These are phyloP conservation scores for Acanthurus tractus DNA, from an alignment of 2,797 vertebrate species.

Conservation along the genomic window DNA sequence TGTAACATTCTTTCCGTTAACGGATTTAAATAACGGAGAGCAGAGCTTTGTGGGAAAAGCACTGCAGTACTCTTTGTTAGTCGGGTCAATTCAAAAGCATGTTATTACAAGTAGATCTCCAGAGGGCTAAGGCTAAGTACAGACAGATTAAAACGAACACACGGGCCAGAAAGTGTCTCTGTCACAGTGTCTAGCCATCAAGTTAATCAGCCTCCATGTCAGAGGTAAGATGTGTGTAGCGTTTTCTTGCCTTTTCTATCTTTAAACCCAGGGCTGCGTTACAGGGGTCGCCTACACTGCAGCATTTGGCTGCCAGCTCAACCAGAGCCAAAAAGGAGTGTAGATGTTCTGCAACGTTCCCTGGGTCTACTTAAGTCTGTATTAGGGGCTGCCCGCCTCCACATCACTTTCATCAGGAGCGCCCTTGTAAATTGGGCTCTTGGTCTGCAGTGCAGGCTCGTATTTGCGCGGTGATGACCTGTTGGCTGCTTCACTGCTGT, in stretches of 20 bases:
- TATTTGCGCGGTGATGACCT: conserved; percentile 70
- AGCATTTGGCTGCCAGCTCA: conserved; percentile 9
- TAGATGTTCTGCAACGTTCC: conserved; percentile 29
- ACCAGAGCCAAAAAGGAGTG: conserved; percentile 35
- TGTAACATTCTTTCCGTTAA: conserved; percentile 49
- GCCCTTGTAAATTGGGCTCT: conserved; percentile 80
- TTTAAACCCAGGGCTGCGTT: conserved; percentile 43
- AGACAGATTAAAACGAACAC: conserved; percentile 48
- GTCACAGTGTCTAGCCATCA: conserved; percentile 63
- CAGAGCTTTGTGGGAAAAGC: neutral
- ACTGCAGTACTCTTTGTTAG: conserved; percentile 37
- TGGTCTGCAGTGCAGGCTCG: conserved; percentile 70
- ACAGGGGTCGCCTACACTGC: conserved; percentile 45
- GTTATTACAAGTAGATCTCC: conserved; percentile 47
- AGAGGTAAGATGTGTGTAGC: conserved; percentile 74
- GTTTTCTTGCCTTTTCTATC: conserved; percentile 55
- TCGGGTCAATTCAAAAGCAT: conserved; percentile 42
- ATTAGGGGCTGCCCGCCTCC: conserved; percentile 80
- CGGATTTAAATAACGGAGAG: conserved; percentile 10
- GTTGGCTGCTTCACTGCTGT: conserved; percentile 88
- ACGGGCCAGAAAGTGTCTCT: conserved; percentile 22
- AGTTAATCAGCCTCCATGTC: conserved; percentile 66
- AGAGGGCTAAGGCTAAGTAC: conserved; percentile 52
- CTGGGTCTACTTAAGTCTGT: conserved; percentile 5
- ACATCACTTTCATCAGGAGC: conserved; percentile 73